phyloP scores from a whole-genome alignment of 2,797 vertebrate genomes.

The Gobio occitaniae region DNA sequence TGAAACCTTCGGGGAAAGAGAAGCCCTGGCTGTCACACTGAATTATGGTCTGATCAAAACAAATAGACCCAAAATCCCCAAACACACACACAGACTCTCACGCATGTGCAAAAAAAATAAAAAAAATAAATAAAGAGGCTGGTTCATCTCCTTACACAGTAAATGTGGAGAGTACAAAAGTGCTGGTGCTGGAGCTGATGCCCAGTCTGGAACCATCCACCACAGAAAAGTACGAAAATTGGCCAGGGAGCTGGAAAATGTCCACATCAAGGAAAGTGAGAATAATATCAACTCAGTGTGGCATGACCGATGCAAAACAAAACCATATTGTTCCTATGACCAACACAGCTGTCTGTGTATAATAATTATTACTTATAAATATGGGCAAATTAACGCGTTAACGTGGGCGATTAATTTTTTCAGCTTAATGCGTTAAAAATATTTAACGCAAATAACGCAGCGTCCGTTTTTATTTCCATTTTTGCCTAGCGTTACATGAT shows the following conservation, averaged over 20 bases:
- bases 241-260: background rate
- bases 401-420: too few relatives aligned
- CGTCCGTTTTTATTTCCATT: too few relatives aligned
- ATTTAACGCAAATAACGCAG: too few relatives aligned
- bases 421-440: too few relatives aligned
- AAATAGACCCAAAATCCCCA: slow-evolving; percentile 55
- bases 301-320: background rate
- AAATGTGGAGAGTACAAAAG: background rate
- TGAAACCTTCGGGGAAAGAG: slow-evolving; percentile 56
- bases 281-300: background rate
- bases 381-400: background rate
- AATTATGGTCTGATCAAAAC: slow-evolving; percentile 66
- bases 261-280: background rate
- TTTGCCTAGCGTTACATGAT: too few relatives aligned
- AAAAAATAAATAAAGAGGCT: background rate
- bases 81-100: slow-evolving; percentile 34
- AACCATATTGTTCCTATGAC: background rate
- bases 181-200: background rate
- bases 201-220: background rate
- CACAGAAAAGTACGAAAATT: background rate
- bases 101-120: slow-evolving; percentile 3
- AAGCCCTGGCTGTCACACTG: slow-evolving; percentile 62
- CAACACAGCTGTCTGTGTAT: background rate
- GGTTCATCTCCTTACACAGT: slow-evolving; percentile 19
- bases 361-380: background rate